Conservation (phyloP, 2,113 vertebrate species). For the Pantherophis guttatus region DNA sequence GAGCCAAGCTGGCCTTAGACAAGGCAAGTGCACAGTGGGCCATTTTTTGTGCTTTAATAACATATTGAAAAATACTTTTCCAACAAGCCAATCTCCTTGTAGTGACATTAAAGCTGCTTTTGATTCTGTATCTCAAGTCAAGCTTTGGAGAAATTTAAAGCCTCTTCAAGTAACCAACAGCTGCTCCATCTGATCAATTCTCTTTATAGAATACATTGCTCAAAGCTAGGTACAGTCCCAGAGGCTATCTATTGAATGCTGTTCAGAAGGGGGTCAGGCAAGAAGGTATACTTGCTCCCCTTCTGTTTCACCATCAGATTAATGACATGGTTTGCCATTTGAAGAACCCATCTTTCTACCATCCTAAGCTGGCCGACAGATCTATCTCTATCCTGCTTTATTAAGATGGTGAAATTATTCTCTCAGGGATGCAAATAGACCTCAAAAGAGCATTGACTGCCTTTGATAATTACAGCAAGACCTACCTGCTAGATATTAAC, state of each 20-base stretch:
- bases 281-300: background rate
- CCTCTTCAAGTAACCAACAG: background rate
- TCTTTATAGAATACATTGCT: background rate
- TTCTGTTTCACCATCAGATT: background rate
- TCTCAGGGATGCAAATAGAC: no score
- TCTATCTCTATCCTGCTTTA: background rate
- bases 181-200: background rate
- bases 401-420: background rate
- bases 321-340: background rate
- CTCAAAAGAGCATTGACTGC: no score
- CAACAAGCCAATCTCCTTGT: background rate
- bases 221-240: background rate
- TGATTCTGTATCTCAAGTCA: background rate
- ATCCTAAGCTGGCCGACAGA: background rate
- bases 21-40: background rate
- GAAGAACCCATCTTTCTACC: background rate
- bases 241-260: background rate
- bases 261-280: background rate
- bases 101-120: background rate
- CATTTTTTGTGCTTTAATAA: background rate
- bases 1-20: background rate
- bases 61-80: background rate
- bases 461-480: background rate
- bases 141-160: background rate
- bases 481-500: background rate